These are phyloP conservation scores for Lophotriccus pileatus DNA, from an alignment of 2,797 vertebrate genomes.

Conservation along the genomic window DNA sequence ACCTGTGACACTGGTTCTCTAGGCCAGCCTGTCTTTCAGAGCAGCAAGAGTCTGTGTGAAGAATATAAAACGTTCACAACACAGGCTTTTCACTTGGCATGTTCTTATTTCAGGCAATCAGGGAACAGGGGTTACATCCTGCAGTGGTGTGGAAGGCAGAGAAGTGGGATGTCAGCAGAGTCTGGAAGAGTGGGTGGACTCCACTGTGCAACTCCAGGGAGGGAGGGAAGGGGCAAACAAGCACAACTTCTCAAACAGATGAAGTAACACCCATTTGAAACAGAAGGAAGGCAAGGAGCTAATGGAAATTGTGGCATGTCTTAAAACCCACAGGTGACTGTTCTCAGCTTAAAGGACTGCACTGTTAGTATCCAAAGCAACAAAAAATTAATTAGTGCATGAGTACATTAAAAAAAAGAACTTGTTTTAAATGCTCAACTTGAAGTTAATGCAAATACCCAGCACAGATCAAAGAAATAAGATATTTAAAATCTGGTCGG, in stretches of 20 bases:
- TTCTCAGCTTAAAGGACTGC: background rate
- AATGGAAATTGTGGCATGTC: fast-evolving
- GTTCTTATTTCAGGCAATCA: background rate
- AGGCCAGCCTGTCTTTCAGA: background rate
- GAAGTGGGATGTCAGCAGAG: background rate
- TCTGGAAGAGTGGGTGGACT: background rate
- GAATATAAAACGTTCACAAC: background rate
- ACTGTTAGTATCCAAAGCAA: background rate
- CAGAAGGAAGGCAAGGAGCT: background rate
- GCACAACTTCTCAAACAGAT: background rate
- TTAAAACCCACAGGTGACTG: background rate
- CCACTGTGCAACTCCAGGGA: background rate
- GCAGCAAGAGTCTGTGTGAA: background rate
- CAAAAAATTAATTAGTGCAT: background rate
- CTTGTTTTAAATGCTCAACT: background rate
- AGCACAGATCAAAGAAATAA: background rate
- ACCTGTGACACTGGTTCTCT: background rate
- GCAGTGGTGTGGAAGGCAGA: background rate
- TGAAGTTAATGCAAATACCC: background rate
- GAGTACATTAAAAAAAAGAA: background rate
- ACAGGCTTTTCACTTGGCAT: background rate
- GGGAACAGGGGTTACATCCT: background rate
- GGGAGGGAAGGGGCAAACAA: background rate
- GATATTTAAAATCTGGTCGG: background rate
- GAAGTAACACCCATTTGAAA: background rate